Evolutionary conservation across 2,113 vertebrate genomes (phyloP), one percentile per base, ranked within the genome.

Genomic region (Rhadina sibilatrix): DNA sequence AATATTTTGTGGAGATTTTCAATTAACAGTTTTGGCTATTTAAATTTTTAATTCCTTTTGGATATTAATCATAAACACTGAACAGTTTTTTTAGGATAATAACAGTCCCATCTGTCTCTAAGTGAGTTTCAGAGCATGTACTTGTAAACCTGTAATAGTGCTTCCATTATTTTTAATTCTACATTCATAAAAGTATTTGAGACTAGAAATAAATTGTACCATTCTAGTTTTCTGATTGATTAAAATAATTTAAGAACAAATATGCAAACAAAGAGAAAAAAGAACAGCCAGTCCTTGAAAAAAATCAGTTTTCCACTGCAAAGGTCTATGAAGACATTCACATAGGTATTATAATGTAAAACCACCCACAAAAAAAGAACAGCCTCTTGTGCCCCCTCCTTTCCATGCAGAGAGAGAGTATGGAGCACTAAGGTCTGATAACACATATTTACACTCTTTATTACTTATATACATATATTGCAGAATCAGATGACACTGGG

Each of bases 331-430:
- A 78, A 94, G 77, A 59, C 2, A 4, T 49, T 37, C 15, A 35
- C 0, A 0, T 5, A 42, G 17, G 38, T 42, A 70, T 46, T 50
- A 12, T 4, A 38, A 49, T 3, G 6, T 21, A 54, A 82, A 89
- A 59, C 3, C 22, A 30, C 14, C 13, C 25, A 52, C 19, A 35
- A 30, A 1, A 9, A 30, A 64, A 69, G 76, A 5, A 11, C 31
- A 83, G 2, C 33, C 27, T 72, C 37, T 35, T 56, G 9, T 53
- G 22, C 9, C 15, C 28, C n/a, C 7, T 54, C 71, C 83, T 70
- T 82, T 38, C 17, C 37, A 49, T 15, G 31, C 12, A 63, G 42
- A 63, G 18, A 53, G 16, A 63, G 18, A 53, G 16, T 5, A 15
- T 4, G 9, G 40, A 63, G 50, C n/a, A 40, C n/a, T 54, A 22